These are phyloP conservation scores for Fratercula arctica DNA, from an alignment of 2,797 vertebrate genomes.

Conservation along the genomic window DNA sequence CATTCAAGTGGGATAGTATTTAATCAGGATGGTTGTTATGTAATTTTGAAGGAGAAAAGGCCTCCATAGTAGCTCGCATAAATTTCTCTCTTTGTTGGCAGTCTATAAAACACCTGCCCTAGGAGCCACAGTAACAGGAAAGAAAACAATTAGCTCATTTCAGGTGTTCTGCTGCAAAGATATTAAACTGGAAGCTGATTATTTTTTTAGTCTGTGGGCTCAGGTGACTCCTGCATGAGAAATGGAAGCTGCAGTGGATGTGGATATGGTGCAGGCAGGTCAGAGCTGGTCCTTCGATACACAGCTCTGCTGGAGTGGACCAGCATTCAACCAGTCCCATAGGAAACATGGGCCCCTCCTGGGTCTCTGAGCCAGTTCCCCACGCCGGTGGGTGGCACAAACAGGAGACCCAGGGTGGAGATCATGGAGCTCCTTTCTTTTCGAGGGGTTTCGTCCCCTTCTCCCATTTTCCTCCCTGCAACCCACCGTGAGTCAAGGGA, in stretches of 20 bases:
- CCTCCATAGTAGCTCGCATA: background rate
- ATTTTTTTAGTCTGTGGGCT: background rate
- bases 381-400: fast-evolving
- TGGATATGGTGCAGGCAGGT: background rate
- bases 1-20: background rate
- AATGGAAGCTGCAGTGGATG: background rate
- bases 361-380: fast-evolving
- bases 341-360: background rate
- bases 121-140: background rate
- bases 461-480: background rate
- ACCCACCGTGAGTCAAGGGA: background rate
- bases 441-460: background rate
- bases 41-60: background rate
- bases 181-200: background rate
- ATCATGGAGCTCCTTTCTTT: background rate
- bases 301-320: background rate
- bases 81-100: background rate
- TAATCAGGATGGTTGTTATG: background rate
- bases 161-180: background rate
- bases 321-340: background rate
- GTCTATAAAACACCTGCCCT: background rate
- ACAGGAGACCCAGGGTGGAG: background rate
- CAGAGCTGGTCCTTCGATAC: background rate
- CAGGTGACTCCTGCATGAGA: background rate
- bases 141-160: background rate